Evolutionary conservation across 2,888 invertebrate species (phyloP).

Genomic region (Drosophila affinis): DNA sequence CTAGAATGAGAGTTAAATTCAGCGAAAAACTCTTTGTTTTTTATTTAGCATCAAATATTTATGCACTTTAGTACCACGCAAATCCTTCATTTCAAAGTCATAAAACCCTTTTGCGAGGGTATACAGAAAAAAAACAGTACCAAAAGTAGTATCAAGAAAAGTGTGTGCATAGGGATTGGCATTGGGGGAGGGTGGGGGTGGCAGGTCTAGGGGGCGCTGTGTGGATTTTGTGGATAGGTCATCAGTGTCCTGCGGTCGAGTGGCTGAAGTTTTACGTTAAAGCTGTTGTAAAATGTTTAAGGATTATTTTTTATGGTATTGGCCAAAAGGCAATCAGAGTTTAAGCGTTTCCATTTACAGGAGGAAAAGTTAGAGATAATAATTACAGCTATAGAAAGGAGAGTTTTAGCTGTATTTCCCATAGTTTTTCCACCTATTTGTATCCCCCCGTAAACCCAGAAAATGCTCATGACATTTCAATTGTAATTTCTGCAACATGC

Average conservation of each 20-base stretch:
- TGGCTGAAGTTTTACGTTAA: constrained; percentile 25
- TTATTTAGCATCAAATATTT: background rate
- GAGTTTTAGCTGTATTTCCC: background rate
- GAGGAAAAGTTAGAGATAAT: background rate
- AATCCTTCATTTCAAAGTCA: background rate
- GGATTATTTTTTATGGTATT: constrained; percentile 5
- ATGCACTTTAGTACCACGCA: background rate
- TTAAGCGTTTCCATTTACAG: background rate
- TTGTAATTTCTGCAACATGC: constrained; percentile 34
- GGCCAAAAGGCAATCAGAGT: background rate
- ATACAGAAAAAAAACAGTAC: constrained; percentile 10
- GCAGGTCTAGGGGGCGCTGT: background rate
- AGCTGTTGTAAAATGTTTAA: constrained; percentile 23
- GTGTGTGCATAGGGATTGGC: constrained; percentile 28
- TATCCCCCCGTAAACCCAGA: background rate
- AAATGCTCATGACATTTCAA: constrained; percentile 41
- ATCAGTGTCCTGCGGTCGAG: constrained; percentile 57
- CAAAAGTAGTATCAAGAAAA: constrained; percentile 20
- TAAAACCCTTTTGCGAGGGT: background rate
- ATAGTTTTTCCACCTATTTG: background rate
- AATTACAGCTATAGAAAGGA: background rate
- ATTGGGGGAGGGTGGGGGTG: constrained; percentile 5
- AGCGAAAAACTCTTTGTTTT: too few species aligned
- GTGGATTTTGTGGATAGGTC: constrained; percentile 30
- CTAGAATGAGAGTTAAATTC: too few species aligned